A percentile compares a stretch with the other conserved stretches of the same genome.
These are phyloP conservation scores for Neodiprion lecontei DNA, from an alignment of 1,140 invertebrate species.

Conservation along the genomic window DNA sequence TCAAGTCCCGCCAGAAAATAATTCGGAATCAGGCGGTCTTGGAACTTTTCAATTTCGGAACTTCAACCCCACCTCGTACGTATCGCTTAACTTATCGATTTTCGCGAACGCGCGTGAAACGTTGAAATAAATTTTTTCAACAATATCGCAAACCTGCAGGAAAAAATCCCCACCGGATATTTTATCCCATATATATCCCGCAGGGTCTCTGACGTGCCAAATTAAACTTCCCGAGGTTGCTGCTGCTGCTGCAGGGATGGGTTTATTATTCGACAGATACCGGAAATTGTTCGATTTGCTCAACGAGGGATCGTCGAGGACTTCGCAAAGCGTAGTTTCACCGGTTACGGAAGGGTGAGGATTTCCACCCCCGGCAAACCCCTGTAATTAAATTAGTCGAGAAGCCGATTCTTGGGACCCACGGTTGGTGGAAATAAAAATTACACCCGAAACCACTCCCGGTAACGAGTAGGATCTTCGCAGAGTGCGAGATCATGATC, in stretches of 20 bases:
- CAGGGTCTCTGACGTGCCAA: background rate
- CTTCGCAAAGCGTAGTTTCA: background rate
- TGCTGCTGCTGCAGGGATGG: background rate
- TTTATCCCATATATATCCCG: background rate
- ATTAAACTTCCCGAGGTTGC: background rate
- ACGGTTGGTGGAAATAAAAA: background rate
- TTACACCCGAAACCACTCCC: background rate
- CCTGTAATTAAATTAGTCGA: background rate
- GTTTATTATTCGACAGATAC: background rate
- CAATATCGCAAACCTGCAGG: background rate
- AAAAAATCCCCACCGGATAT: background rate
- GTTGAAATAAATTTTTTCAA: background rate
- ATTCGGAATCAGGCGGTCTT: too few species aligned
- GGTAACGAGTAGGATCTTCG: too few species aligned
- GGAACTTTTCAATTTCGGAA: too few species aligned
- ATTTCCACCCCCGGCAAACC: background rate
- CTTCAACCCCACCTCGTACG: too few species aligned
- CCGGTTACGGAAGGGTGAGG: background rate
- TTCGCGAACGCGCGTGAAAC: background rate
- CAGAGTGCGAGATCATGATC: too few species aligned
- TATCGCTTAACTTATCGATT: too few species aligned
- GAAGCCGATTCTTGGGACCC: background rate
- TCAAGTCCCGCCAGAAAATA: too few species aligned
- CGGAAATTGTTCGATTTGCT: slow-evolving; percentile 1
- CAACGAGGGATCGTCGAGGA: background rate